phyloP scores from a whole-genome alignment of 2,113 vertebrate genomes.

The Rhodinocichla rosea region DNA sequence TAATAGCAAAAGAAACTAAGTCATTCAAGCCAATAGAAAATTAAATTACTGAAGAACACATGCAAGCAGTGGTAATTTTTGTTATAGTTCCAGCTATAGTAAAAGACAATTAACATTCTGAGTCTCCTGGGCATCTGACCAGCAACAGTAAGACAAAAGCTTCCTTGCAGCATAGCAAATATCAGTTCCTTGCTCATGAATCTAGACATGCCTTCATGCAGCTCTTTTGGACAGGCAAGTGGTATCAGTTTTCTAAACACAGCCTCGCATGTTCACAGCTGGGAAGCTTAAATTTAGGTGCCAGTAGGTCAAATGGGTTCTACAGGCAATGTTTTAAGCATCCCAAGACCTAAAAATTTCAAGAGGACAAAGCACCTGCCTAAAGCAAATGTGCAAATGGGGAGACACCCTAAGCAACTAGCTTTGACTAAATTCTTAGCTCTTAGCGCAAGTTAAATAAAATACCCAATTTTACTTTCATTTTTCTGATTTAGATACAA shows the following conservation, averaged over 20 bases:
- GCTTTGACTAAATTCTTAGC: not conserved
- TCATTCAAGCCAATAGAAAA: not conserved
- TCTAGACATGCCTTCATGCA: rapidly evolving
- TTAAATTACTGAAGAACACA: not conserved
- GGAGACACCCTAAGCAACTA: not conserved
- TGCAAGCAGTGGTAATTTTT: not conserved
- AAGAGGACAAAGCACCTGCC: not conserved
- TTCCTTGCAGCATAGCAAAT: not conserved
- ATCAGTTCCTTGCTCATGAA: not conserved
- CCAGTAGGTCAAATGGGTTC: not conserved
- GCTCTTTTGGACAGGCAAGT: not conserved
- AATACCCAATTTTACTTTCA: not conserved
- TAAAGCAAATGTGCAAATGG: not conserved
- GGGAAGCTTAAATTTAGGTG: not conserved
- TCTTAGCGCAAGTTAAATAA: not conserved
- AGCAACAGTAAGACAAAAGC: not conserved
- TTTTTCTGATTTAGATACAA: not conserved
- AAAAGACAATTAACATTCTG: not conserved
- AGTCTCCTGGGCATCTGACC: not conserved
- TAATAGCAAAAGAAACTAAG: not conserved
- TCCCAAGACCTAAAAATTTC: not conserved
- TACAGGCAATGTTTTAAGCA: not conserved
- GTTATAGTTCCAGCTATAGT: not conserved
- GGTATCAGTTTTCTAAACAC: not conserved
- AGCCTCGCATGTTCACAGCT: not conserved